Base-by-base conservation (phyloP, 2,113 vertebrate genomes). In the Dinomys branickii region DNA sequence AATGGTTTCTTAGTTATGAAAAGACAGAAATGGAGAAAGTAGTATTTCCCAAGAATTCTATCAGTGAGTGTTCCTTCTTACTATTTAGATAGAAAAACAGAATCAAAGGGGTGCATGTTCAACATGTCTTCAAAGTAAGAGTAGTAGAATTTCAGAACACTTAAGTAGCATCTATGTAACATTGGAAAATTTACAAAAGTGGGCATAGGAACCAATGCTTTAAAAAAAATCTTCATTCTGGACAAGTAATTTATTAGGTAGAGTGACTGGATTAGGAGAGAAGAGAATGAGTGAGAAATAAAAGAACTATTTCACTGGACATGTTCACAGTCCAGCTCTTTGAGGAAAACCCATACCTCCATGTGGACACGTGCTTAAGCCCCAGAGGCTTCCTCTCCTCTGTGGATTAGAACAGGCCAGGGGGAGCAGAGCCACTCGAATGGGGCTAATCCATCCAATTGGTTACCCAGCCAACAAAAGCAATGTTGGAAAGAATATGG, bases 351-450 rank as follows among this genome's bases (percentile, higher is more conserved):
- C 3, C 5, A 2, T n/a, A n/a, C n/a, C 44, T 77, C 6, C 2
- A 8, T 4, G 5, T 22, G 6, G 33, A 17, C 28, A 1, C 5
- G 7, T 5, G 13, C 11, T 35, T 41, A 30, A 8, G 44, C 10
- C 44, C 63, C 56, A 35, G 47, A 77, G 38, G 30, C 41, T 59
- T 56, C 11, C 52, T 63, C 54, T 56, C 11, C 44, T 63, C 11
- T 24, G 78, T 22, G 35, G 56, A 19, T 67, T 13, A 63, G 41
- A 82, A 44, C 22, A 71, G 90, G 61, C 3, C 3, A 0, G 11
- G 1, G 14, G 3, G 28, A 17, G 41, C 22, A 56, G 65, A 7
- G 38, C 1, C 13, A 3, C 59, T 67, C 35, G 44, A 52, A 38
- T 19, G 28, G 38, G 91, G 80, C 71, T 50, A 17, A 75, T 67